Conservation (phyloP, 2,888 invertebrate species). For the Polymixis flavicincta region DNA sequence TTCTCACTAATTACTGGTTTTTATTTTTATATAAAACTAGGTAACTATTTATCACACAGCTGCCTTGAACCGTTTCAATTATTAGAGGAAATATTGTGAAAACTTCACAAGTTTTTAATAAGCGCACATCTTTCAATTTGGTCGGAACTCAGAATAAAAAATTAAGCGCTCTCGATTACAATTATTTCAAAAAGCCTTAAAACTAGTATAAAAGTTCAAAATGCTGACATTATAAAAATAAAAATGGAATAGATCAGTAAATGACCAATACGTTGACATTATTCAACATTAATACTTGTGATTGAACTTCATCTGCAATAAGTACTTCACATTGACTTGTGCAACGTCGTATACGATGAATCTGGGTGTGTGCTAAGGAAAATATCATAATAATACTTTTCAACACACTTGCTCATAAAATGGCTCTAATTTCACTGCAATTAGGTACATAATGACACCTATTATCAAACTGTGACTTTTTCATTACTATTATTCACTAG, state of each 20-base stretch:
- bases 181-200: conserved; percentile 7
- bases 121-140: conserved; percentile 4
- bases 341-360: conserved; percentile 98
- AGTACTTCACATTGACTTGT: conserved; percentile 97
- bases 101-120: conserved; percentile 7
- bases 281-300: conserved; percentile 89
- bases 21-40: conserved; percentile 42
- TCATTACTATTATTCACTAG: too few species aligned
- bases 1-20: neutral
- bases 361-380: conserved; percentile 84
- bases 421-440: too few species aligned
- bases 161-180: conserved; percentile 9
- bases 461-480: too few species aligned
- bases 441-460: too few species aligned
- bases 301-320: conserved; percentile 96
- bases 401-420: too few species aligned
- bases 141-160: neutral
- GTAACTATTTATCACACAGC: conserved; percentile 51
- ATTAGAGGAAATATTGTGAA: neutral
- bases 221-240: neutral
- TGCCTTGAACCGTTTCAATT: conserved; percentile 7
- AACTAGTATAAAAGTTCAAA: conserved; percentile 14
- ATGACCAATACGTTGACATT: neutral
- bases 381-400: conserved; percentile 34
- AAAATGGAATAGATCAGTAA: conserved; percentile 19